Evolutionary conservation across 2,888 invertebrate genomes (phyloP), one percentile per base, ranked within the genome.

Genomic region (Catocala fraxini): DNA sequence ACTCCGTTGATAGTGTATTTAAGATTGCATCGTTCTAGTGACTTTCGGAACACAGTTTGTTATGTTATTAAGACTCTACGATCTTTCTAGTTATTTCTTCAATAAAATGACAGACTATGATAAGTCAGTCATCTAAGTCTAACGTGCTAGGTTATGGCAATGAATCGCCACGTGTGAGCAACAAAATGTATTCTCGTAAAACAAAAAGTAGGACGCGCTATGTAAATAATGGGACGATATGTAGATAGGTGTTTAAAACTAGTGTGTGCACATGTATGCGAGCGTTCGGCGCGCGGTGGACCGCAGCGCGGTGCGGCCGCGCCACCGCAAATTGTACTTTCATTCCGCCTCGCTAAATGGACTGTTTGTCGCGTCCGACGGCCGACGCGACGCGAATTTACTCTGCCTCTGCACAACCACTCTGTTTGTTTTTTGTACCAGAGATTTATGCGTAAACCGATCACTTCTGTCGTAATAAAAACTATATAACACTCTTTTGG

Each of bases 251-350:
- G 55, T 67, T 71, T 66, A 71, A 55, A 58, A 33, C 49, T 66
- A 43, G 68, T 60, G 48, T 63, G 61, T 64, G 67, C 35, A 45
- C 53, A 65, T 66, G 62, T 63, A 49, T 43, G 52, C 41, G 65
- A 66, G 54, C 42, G 49, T 48, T 56, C 47, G 39, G 63, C 59
- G 64, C 59, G 70, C 70, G 75, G 72, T 58, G 71, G 65, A 74
- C 72, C 77, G 77, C 76, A 76, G 72, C 70, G 35, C 35, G 35
- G 35, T 39, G 71, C 75, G 79, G 72, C 84, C 71, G 61, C 73
- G 63, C 73, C 74, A 71, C 86, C 88, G 71, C 88, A 88, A 89
- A 89, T 88, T 84, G 84, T 83, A 87, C 85, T 89, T 85, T 87
- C 84, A 89, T 89, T 86, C 79, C 81, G 79, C 81, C 76, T 71